These are phyloP conservation scores for Brevimyrus niger DNA, from an alignment of 2,113 vertebrate genomes.

Conservation along the genomic window DNA sequence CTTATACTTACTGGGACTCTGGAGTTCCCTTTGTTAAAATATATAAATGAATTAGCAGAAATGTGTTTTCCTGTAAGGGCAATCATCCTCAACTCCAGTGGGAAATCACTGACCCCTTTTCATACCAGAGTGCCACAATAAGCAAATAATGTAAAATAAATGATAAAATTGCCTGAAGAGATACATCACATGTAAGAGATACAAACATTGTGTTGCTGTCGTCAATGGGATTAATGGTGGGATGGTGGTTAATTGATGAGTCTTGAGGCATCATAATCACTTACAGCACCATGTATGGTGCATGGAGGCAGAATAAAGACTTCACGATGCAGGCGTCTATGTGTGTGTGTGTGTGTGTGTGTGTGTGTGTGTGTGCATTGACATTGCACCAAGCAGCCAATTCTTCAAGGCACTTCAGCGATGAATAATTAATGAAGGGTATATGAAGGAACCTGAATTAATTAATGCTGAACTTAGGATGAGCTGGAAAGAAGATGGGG, in stretches of 20 bases:
- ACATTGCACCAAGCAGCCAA: background rate
- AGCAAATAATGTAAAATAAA: background rate
- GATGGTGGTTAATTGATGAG: background rate
- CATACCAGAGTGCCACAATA: background rate
- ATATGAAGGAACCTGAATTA: background rate
- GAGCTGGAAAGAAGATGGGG: background rate
- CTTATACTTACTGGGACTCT: background rate
- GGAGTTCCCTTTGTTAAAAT: background rate
- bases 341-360: background rate
- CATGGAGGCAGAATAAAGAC: background rate
- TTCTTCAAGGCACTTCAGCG: background rate
- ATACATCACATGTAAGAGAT: too few relatives aligned
- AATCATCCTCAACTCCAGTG: background rate
- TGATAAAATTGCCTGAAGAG: background rate
- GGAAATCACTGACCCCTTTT: background rate
- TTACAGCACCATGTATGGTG: background rate
- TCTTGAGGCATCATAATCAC: background rate
- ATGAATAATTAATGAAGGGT: background rate
- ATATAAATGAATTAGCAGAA: background rate
- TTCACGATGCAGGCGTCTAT: background rate
- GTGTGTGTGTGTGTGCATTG: background rate
- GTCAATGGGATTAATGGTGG: background rate
- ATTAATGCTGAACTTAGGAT: background rate
- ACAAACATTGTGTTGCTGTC: too few relatives aligned
- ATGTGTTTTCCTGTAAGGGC: background rate